Evolutionary conservation across 1,140 invertebrate genomes (phyloP), one percentile per base, ranked within the genome.

Genomic region (Heliothis subflexa): DNA sequence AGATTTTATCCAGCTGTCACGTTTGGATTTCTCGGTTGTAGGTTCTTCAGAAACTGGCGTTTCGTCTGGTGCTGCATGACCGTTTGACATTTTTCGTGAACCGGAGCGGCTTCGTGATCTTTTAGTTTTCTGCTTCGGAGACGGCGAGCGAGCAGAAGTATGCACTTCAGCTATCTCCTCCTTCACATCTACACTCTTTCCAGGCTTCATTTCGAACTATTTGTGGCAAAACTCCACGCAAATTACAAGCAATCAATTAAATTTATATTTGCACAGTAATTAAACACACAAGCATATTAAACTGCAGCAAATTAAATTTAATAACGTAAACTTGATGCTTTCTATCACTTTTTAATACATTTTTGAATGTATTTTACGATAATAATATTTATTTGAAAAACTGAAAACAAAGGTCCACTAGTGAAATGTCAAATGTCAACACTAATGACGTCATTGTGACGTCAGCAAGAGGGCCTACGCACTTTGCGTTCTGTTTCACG

Each of bases 1-100:
- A 1, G 94, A 94, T 72, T 93, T 93, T 14, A 92, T 89, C 94
- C 94, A 95, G 62, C 88, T 93, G 40, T 94, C 94, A 11, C 91
- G 81, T 16, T 86, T 81, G 4, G 80, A 59, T 61, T 66, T 79
- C 3, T 86, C 80, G 7, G 52, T 49, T 0, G 83, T 82, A 1
- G 64, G 52, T 5, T 81, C 61, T 5, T 79, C 59, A 12, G 64
- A 33, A 57, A 88, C 85, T 0, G 52, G 33, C 0, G 33, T 62
- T 80, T 93, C 90, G 11, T 70, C 64, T 0, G 83, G 81, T n/a
- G 81, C 83, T 7, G 77, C 81, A 73, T 93, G 91, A 11, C 91
- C 93, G 25, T 94, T 94, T 25, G 92, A 94, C 40, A 93, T 83
- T 75, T 91, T 94, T 45, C 90, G 85, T 18, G 93, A 91, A 5